A percentile compares a stretch with the other conserved stretches of the same genome.
phyloP scores from a whole-genome alignment of 1,140 invertebrate species.

The Penaeus indicus region DNA sequence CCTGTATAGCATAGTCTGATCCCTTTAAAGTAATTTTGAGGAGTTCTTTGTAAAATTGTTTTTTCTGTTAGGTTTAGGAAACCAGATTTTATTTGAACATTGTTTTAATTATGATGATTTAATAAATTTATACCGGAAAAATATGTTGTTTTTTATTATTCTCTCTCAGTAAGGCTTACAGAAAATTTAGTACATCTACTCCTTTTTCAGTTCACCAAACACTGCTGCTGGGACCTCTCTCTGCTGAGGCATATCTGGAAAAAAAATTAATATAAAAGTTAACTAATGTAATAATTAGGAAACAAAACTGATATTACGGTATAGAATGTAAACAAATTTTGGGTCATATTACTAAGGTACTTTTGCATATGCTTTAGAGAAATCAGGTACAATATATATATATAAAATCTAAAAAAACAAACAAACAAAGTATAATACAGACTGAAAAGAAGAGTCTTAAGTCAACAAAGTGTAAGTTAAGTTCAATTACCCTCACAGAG shows the following conservation, averaged over 20 bases:
- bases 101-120: too few relatives aligned
- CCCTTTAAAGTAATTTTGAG: too few relatives aligned
- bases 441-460: too few relatives aligned
- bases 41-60: too few relatives aligned
- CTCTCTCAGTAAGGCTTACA: too few relatives aligned
- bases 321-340: neutral
- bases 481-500: too few relatives aligned
- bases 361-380: neutral
- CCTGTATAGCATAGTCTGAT: too few relatives aligned
- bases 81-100: too few relatives aligned
- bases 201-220: constrained; percentile 60
- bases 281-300: neutral
- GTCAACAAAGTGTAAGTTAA: too few relatives aligned
- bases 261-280: neutral
- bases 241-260: constrained; percentile 61
- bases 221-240: constrained; percentile 57
- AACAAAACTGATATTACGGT: neutral
- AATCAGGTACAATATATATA: neutral
- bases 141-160: too few relatives aligned
- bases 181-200: neutral
- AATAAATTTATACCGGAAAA: too few relatives aligned
- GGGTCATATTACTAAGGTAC: neutral
- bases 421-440: neutral
- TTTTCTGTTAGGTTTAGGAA: too few relatives aligned
- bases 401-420: neutral